These are phyloP conservation scores for Tetrapedia diversipes DNA, from an alignment of 2,888 invertebrate genomes.

Conservation along the genomic window DNA sequence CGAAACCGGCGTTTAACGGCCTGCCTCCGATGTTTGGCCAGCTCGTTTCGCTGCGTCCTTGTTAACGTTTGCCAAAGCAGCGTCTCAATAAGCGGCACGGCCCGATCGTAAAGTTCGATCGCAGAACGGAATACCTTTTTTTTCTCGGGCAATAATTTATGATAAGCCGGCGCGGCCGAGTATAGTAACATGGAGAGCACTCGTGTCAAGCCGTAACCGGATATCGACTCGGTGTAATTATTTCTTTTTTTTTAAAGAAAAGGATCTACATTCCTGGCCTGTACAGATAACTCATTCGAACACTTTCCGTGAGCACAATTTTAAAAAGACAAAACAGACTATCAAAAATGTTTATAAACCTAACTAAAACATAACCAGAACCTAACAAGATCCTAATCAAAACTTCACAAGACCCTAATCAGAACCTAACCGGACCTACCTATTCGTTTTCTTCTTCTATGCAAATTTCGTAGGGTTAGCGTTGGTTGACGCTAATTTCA, in stretches of 20 bases:
- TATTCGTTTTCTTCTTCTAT: too few relatives aligned
- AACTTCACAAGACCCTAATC: too few relatives aligned
- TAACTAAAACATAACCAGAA: too few relatives aligned
- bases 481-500: too few relatives aligned
- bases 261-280: neutral
- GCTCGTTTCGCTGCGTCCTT: conserved; percentile 38
- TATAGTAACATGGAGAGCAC: conserved; percentile 29
- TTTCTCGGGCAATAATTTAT: conserved; percentile 54
- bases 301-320: too few relatives aligned
- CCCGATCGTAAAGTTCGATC: conserved; percentile 57
- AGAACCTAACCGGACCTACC: too few relatives aligned
- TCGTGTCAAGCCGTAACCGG: conserved; percentile 52
- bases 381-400: too few relatives aligned
- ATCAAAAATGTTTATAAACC: too few relatives aligned
- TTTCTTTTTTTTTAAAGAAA: conserved; percentile 35
- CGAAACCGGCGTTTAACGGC: conserved; percentile 17
- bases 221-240: conserved; percentile 61
- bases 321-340: too few relatives aligned
- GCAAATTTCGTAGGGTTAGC: too few relatives aligned
- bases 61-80: conserved; percentile 48
- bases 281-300: too few relatives aligned
- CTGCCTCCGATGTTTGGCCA: neutral
- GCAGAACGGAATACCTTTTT: conserved; percentile 44
- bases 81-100: conserved; percentile 53
- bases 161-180: conserved; percentile 37